Evolutionary conservation across 2,113 vertebrate genomes (phyloP), one percentile per base, ranked within the genome.

Genomic region (Hystrix cristata): DNA sequence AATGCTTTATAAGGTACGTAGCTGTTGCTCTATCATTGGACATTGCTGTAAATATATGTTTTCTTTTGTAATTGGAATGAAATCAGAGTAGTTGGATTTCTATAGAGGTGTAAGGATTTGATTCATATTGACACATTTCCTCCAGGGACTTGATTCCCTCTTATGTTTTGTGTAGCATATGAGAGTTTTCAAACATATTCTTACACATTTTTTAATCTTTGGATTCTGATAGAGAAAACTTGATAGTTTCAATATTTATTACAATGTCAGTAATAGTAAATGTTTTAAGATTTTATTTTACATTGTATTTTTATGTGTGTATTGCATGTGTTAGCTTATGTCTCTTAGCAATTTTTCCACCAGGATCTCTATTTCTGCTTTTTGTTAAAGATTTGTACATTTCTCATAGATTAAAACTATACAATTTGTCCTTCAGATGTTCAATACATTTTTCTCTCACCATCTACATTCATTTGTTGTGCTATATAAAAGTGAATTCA

Each of bases 261-360:
- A 87, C 80, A 53, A 5, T 55, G 3, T 72, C 23, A 72, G 10
- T 74, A 62, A 78, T 74, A 62, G 67, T 55, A 94, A 94, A 53
- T 67, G 93, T 71, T 82, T 93, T 69, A 92, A 51, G 82, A 8
- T 25, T 46, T 83, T 85, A 48, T 81, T 84, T 78, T 65, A 34
- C 11, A 60, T 53, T 65, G 19, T 14, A 65, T 76, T 71, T 91
- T 59, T 8, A 31, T 78, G 46, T 51, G 25, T 78, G 10, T 64
- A 14, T 90, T 80, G 5, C 46, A 13, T 87, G 7, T 55, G 1
- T 92, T 25, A 59, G 12, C 29, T 82, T 95, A 69, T 67, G 18
- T 84, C 18, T 67, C 11, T 88, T 74, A 31, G 31, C 16, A 79
- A 85, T 48, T 96, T 96, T 74, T 60, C 27, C 27, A 46, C 27